Evolutionary conservation across 2,888 invertebrate species (phyloP).

Genomic region (Drosophila mercatorum): DNA sequence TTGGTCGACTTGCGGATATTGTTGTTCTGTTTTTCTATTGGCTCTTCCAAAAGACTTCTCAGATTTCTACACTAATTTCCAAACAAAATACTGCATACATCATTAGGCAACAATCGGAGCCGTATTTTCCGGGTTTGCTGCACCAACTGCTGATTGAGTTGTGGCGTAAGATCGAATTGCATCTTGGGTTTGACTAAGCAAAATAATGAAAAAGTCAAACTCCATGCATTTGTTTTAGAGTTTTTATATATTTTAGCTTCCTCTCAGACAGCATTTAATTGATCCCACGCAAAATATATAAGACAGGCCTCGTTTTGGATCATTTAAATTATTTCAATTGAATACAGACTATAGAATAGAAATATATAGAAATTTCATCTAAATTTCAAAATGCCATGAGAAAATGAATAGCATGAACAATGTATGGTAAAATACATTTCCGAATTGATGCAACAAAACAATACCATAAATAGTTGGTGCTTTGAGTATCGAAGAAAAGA

Average conservation of each 20-base stretch:
- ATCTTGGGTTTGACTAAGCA: slow-evolving; percentile 39
- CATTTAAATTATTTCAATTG: too few species aligned
- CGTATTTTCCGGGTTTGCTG: slow-evolving; percentile 62
- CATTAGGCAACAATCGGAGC: slow-evolving; percentile 47
- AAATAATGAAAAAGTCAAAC: slow-evolving; percentile 8
- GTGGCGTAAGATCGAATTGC: slow-evolving; percentile 51
- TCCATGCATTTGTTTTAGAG: not conserved
- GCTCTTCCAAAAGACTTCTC: slow-evolving; percentile 39
- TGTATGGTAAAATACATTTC: too few species aligned
- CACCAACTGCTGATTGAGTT: slow-evolving; percentile 25
- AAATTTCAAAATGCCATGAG: too few species aligned
- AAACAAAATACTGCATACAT: slow-evolving; percentile 43
- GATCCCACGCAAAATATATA: too few species aligned
- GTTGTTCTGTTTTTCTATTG: not conserved
- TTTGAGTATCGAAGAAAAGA: too few species aligned
- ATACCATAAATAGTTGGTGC: too few species aligned
- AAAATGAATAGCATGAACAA: too few species aligned
- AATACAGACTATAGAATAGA: too few species aligned
- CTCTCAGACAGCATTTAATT: not conserved
- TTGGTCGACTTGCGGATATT: slow-evolving; percentile 7
- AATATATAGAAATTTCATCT: too few species aligned
- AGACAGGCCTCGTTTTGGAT: too few species aligned
- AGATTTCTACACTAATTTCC: slow-evolving; percentile 68
- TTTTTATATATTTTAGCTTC: not conserved
- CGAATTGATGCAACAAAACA: too few species aligned